phyloP scores from a whole-genome alignment of 2,888 invertebrate species.

The Aphidoletes aphidimyza region DNA sequence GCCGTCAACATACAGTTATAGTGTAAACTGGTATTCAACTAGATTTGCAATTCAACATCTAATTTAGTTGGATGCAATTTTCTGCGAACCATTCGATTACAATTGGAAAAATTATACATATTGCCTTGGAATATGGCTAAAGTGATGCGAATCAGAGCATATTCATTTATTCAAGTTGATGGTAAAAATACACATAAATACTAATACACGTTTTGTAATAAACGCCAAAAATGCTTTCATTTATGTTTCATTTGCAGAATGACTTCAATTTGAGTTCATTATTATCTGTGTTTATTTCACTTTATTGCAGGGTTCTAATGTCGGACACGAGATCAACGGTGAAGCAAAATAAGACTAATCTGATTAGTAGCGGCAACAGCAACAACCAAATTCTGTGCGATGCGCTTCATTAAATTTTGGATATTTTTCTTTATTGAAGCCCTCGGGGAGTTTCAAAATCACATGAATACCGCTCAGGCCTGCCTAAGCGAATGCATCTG shows the following conservation, averaged over 20 bases:
- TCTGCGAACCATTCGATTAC: not conserved
- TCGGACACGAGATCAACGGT: constrained; percentile 43
- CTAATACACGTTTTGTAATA: not conserved
- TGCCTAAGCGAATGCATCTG: constrained; percentile 88
- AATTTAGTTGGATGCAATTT: not conserved
- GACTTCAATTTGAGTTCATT: not conserved
- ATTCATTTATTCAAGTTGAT: not conserved
- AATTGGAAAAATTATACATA: not conserved
- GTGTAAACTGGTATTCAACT: not conserved
- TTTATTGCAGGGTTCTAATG: constrained; percentile 44
- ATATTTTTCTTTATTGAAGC: constrained; percentile 57
- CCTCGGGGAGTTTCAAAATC: constrained; percentile 62
- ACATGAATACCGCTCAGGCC: constrained; percentile 68
- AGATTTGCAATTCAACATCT: not conserved
- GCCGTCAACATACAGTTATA: not conserved
- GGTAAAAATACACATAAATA: not conserved
- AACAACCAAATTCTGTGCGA: constrained; percentile 62
- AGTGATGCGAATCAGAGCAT: not conserved
- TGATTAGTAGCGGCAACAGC: constrained; percentile 30
- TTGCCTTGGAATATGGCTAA: not conserved
- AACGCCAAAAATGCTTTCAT: not conserved
- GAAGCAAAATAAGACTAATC: constrained; percentile 23
- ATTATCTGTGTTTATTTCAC: not conserved
- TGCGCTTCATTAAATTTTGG: constrained; percentile 65
- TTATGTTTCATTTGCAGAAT: not conserved